Conservation (phyloP, 2,113 vertebrate species). For the Sphaerodactylus townsendi region DNA sequence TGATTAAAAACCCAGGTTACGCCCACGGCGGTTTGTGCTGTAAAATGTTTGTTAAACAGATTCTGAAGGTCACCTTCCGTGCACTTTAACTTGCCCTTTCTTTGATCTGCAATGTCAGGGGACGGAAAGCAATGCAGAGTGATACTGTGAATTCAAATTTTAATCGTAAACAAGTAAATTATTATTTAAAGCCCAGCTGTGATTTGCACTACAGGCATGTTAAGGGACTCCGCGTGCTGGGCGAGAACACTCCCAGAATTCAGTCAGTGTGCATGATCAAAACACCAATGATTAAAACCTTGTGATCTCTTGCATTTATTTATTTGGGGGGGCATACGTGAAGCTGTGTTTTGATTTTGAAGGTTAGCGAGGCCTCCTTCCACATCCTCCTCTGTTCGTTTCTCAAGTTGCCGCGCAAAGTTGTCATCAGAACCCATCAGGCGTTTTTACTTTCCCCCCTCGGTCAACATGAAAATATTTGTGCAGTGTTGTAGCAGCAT, state of each 20-base stretch:
- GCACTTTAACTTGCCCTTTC: constrained; percentile 61
- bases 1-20: not conserved
- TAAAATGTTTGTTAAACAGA: constrained; percentile 1
- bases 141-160: constrained; percentile 57
- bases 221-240: constrained; percentile 12
- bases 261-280: constrained; percentile 29
- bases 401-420: not conserved
- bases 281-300: constrained; percentile 30
- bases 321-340: not conserved
- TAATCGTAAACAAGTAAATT: constrained; percentile 37
- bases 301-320: not conserved
- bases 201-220: constrained; percentile 39
- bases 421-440: not conserved
- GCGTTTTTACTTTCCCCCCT: not conserved
- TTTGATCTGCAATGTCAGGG: constrained; percentile 18
- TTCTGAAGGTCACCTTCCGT: constrained; percentile 21
- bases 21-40: not conserved
- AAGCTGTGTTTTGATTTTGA: constrained; percentile 8
- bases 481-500: constrained; percentile 17
- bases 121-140: constrained; percentile 23
- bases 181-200: constrained; percentile 34
- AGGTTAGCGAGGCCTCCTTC: not conserved
- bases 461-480: constrained; percentile 15
- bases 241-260: constrained; percentile 12
- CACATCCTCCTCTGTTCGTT: not conserved